Conservation (phyloP, 2,888 invertebrate genomes). For the Agonopterix subpropinquella region DNA sequence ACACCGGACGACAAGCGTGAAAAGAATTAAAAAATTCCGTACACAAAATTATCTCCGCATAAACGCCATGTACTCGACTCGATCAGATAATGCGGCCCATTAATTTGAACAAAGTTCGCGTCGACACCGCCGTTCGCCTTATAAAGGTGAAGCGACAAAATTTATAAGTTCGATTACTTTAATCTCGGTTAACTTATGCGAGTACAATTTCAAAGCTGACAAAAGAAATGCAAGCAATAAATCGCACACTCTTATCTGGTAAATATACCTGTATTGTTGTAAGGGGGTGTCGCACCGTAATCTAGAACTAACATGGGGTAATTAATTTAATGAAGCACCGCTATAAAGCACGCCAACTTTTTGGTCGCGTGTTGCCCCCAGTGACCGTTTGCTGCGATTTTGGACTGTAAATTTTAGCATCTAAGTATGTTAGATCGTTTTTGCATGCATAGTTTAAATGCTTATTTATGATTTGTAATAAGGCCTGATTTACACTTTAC, state of each 20-base stretch:
- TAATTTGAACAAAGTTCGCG: constrained; percentile 75
- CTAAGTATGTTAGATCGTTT: constrained; percentile 6
- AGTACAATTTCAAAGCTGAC: constrained; percentile 76
- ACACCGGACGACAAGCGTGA: constrained; percentile 5
- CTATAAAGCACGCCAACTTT: constrained; percentile 56
- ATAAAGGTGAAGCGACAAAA: constrained; percentile 75
- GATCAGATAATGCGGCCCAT: constrained; percentile 74
- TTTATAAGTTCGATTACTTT: constrained; percentile 77
- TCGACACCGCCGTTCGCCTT: constrained; percentile 70
- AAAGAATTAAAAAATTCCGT: constrained; percentile 46
- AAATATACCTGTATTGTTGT: constrained; percentile 68
- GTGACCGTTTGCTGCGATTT: constrained; percentile 41
- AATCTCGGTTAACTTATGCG: constrained; percentile 76
- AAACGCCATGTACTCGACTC: constrained; percentile 72
- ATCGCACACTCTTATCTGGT: constrained; percentile 65
- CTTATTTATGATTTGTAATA: background rate
- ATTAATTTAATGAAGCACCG: constrained; percentile 71
- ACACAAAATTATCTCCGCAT: constrained; percentile 73
- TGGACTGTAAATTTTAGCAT: constrained; percentile 40
- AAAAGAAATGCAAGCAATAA: constrained; percentile 76
- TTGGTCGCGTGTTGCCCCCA: constrained; percentile 50
- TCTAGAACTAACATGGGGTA: constrained; percentile 63
- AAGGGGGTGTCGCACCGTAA: constrained; percentile 49
- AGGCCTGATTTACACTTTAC: too few species aligned
- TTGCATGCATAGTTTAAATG: background rate